phyloP scores from a whole-genome alignment of 2,797 vertebrate species.

The Orientallactaga sibirica region DNA sequence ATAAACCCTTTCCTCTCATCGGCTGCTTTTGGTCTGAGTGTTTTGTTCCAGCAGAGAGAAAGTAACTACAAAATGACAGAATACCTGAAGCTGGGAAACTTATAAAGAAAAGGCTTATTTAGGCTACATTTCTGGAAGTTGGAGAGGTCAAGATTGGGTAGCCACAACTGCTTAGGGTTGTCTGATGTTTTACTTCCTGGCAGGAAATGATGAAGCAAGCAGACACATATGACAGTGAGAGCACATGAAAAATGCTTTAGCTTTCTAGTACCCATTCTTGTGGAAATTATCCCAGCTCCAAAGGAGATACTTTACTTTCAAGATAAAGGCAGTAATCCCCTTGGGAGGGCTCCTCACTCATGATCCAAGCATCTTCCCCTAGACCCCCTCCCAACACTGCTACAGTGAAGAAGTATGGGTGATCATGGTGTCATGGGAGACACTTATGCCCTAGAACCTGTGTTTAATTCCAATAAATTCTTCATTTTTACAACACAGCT shows the following conservation, averaged over 20 bases:
- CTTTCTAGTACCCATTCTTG: neutral
- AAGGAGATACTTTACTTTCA: neutral
- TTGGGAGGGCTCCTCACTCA: too few relatives aligned
- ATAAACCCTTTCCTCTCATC: too few relatives aligned
- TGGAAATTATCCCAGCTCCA: neutral
- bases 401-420: neutral
- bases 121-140: neutral
- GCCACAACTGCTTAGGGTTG: neutral
- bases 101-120: neutral
- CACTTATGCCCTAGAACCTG: neutral
- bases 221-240: neutral
- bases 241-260: too few relatives aligned
- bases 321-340: neutral
- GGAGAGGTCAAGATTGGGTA: neutral
- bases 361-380: neutral
- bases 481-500: neutral
- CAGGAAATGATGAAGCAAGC: neutral
- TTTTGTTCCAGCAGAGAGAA: too few relatives aligned
- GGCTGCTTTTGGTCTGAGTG: too few relatives aligned
- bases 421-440: neutral
- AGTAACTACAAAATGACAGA: neutral
- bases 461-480: neutral
- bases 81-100: neutral
- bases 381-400: neutral
- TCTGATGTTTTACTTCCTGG: neutral